Base-by-base conservation (phyloP, 2,888 invertebrate genomes). In the Lycaena phlaeas region DNA sequence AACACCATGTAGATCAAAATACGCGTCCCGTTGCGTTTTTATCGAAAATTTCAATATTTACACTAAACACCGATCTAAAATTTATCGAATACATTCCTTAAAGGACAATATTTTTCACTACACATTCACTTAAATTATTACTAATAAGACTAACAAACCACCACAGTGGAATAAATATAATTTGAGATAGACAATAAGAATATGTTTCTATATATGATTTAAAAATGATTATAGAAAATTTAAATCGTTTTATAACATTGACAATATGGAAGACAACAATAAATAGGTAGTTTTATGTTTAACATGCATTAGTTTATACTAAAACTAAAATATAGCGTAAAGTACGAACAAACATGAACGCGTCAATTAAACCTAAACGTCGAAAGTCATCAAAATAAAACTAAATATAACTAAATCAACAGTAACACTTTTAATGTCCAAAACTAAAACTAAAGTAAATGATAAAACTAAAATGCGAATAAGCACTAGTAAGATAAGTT, bases 261-360 rank as follows among this genome's bases (percentile, higher is more conserved):
- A 57, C 57, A 64, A 61, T 43, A 61, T 71, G 77, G 77, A 78
- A 79, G 75, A 77, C 77, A 46, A 59, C 52, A 61, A 57, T 61
- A 61, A 56, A 64, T 66, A 68, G 59, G 62, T 64, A 64, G 53
- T 47, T 46, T 52, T 53, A 22, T 34, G 11, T 12, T 34, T 34
- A 22, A 22, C 34, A 34, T 34, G 34, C 34, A 34, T 38, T 46
- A 37, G 18, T 27, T 49, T 46, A 50, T 31, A 45, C 40, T 46
- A 46, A 40, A 36, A 40, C 30, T 46, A 49, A 67, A 66, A 61
- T 63, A 69, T 67, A 72, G 64, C 66, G 64, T 69, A 73, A 59
- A 66, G 60, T 61, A 54, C 61, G 65, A 77, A 75, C 61, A 64
- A 71, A 84, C 79, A 64, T 81, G 79, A 82, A 84, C 82, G 74